Base-by-base conservation (phyloP, 2,888 invertebrate genomes). In the Phortica magna region DNA sequence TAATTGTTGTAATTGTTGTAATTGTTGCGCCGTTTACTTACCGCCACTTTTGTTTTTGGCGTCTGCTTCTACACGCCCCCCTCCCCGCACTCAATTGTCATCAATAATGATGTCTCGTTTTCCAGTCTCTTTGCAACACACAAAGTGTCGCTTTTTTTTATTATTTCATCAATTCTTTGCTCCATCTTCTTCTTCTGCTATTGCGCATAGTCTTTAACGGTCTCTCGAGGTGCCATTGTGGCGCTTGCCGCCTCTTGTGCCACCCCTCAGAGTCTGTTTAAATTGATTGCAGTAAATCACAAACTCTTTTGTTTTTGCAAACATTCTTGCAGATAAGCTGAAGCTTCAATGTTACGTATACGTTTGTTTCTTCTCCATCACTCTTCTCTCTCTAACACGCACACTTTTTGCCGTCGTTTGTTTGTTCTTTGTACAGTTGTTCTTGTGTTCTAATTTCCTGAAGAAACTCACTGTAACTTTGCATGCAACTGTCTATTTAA, bases 61-160 rank as follows among this genome's bases (percentile, higher is more conserved):
- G 31, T 31, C 3, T 3, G 1, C 31, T 1, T 31, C 31, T 31
- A 31, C 31, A 31, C 31, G 5, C 2, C 31, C 31, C 31, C 31
- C 31, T 31, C 31, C 31, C 31, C 88, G 85, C 90, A 89, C 85
- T 89, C 89, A 91, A 90, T 89, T 91, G 92, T 90, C 92, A 91
- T 91, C 90, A 91, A 91, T 91, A 91, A 91, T 89, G 88, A 91
- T 89, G 90, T 90, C 91, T 89, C 84, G 89, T 89, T 89, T 82
- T 82, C 82, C 78, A 79, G 78, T 70, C 59, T 10, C 42, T 71
- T 81, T 79, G 80, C 83, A 80, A 78, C 80, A 14, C 7, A n/a
- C n/a, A n/a, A n/a, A n/a, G n/a, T 48, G 82, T 89, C 84, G 84
- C 80, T 82, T 80, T 80, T 64, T 75, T 79, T 78, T 53, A 22